A percentile compares a stretch with the other conserved stretches of the same genome.
Evolutionary conservation across 2,888 invertebrate genomes (phyloP).

Genomic region (Dynastes tityus): DNA sequence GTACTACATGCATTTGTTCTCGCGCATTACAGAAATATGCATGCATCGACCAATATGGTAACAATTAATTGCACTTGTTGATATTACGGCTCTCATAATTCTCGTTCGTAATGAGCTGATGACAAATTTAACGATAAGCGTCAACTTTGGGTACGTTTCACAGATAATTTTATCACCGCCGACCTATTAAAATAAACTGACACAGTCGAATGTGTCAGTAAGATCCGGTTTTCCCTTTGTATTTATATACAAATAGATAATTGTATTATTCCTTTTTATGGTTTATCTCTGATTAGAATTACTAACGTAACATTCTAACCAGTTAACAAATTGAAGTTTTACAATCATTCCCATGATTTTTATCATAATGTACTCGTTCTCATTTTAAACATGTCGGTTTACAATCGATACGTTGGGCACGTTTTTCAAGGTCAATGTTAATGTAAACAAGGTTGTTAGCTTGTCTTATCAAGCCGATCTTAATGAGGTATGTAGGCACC

Average conservation of each 20-base stretch:
- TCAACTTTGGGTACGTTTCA: neutral
- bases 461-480: constrained; percentile 14
- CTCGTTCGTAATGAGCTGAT: constrained; percentile 8
- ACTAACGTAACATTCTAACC: no score
- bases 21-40: neutral
- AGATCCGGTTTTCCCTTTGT: constrained; percentile 2
- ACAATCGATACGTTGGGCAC: constrained; percentile 4
- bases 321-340: no score
- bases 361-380: no score
- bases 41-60: constrained; percentile 7
- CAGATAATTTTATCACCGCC: constrained; percentile 19
- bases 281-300: no score
- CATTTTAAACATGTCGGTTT: no score
- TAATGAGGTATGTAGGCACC: neutral
- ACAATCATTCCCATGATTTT: no score
- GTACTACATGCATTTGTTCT: neutral
- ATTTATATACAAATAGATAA: no score
- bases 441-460: constrained; percentile 23
- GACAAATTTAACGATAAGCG: constrained; percentile 22
- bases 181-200: neutral
- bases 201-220: neutral
- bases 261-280: no score
- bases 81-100: constrained; percentile 8
- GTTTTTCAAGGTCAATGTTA: constrained; percentile 14
- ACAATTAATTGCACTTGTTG: constrained; percentile 13